These are phyloP conservation scores for Diarsia dahlii DNA, from an alignment of 2,888 invertebrate species.

Conservation along the genomic window DNA sequence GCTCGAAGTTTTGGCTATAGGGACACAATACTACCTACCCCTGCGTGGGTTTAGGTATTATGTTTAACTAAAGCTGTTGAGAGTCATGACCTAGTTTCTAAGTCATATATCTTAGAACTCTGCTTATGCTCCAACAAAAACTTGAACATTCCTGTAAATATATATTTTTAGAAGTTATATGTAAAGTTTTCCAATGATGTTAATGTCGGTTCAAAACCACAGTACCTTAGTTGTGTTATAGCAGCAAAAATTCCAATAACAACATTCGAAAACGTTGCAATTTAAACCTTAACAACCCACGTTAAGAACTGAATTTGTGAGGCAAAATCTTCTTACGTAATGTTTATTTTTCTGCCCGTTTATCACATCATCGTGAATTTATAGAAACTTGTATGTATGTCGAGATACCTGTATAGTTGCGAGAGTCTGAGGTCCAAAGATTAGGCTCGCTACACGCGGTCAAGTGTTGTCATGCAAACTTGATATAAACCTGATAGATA, in stretches of 20 bases:
- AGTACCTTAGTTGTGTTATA: slow-evolving; percentile 68
- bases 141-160: slow-evolving; percentile 52
- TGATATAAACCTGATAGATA: slow-evolving; percentile 45
- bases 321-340: slow-evolving; percentile 54
- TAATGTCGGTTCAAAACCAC: slow-evolving; percentile 30
- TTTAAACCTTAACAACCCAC: slow-evolving; percentile 24
- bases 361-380: slow-evolving; percentile 65
- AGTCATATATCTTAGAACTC: slow-evolving; percentile 4
- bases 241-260: slow-evolving; percentile 59
- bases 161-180: slow-evolving; percentile 10
- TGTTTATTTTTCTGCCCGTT: slow-evolving; percentile 54
- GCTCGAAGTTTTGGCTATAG: slow-evolving; percentile 35
- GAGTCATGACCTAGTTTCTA: not conserved
- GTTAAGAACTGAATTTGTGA: slow-evolving; percentile 38
- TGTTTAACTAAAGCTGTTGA: not conserved
- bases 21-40: slow-evolving; percentile 8
- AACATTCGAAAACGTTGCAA: slow-evolving; percentile 36
- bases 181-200: slow-evolving; percentile 44
- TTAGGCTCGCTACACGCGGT: slow-evolving; percentile 60
- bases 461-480: slow-evolving; percentile 36
- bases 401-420: slow-evolving; percentile 53
- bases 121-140: not conserved
- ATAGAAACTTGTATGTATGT: slow-evolving; percentile 64
- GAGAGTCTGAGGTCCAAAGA: slow-evolving; percentile 58
- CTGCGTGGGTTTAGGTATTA: slow-evolving; percentile 7